These are phyloP conservation scores for Arbacia lixula DNA, from an alignment of 53 echinoderm and acorn worm species.

Conservation along the genomic window DNA sequence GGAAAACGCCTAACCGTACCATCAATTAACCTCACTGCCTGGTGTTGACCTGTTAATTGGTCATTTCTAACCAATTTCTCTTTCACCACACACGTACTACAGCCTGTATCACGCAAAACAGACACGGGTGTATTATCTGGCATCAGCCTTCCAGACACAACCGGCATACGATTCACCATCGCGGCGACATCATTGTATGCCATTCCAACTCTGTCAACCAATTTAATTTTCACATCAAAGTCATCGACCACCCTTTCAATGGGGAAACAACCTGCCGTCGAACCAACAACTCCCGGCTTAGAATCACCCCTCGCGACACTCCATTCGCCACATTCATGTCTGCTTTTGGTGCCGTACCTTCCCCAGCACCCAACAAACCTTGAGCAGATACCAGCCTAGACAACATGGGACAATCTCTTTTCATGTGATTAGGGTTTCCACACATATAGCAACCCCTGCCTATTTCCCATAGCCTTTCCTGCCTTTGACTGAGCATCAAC, in stretches of 20 bases:
- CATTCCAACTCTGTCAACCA: no score
- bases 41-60: background rate
- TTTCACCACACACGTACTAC: slow-evolving; percentile 42
- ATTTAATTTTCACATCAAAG: background rate
- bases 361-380: background rate
- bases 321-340: no score
- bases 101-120: slow-evolving; percentile 2
- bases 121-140: slow-evolving; percentile 2
- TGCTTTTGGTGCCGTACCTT: background rate
- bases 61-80: background rate
- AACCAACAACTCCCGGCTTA: background rate
- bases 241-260: background rate
- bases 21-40: slow-evolving; percentile 13
- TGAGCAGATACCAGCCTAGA: background rate
- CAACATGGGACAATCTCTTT: slow-evolving; percentile 27
- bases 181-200: background rate
- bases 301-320: background rate
- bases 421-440: slow-evolving; percentile 36
- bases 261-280: background rate
- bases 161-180: background rate
- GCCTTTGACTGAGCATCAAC: background rate
- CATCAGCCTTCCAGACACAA: slow-evolving; percentile 1
- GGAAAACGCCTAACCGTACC: slow-evolving; percentile 5
- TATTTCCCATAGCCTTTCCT: background rate
- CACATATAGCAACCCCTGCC: slow-evolving; percentile 32